Conservation (phyloP, 2,113 vertebrate species). For the Capra hircus region DNA sequence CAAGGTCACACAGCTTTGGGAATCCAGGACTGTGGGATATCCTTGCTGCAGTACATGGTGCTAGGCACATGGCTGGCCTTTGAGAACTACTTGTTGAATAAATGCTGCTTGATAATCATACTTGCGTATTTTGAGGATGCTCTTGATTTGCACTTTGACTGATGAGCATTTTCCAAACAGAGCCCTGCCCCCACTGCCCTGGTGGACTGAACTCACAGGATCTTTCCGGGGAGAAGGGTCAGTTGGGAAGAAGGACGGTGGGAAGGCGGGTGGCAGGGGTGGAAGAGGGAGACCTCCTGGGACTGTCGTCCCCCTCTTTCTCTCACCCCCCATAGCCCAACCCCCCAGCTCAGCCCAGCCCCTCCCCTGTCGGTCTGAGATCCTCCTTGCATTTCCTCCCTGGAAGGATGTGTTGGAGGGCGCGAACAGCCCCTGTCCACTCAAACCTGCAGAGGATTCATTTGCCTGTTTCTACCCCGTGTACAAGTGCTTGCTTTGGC, state of each 20-base stretch:
- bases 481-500: background rate
- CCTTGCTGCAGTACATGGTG: background rate
- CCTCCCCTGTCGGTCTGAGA: background rate
- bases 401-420: background rate
- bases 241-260: background rate
- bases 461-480: background rate
- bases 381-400: background rate
- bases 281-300: too few relatives aligned
- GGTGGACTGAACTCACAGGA: background rate
- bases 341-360: background rate
- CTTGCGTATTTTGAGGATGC: background rate
- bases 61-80: background rate
- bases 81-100: background rate
- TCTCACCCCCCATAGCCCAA: fast-evolving
- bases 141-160: background rate
- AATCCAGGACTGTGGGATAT: background rate
- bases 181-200: background rate
- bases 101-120: background rate
- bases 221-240: too few relatives aligned
- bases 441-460: background rate
- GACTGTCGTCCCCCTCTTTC: fast-evolving
- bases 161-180: background rate
- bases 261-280: fast-evolving
- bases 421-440: background rate
- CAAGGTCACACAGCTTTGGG: background rate